Percentiles rank a stretch among this genome's conserved stretches.
Conservation (phyloP, 2,888 invertebrate species). For the Nezara viridula region DNA sequence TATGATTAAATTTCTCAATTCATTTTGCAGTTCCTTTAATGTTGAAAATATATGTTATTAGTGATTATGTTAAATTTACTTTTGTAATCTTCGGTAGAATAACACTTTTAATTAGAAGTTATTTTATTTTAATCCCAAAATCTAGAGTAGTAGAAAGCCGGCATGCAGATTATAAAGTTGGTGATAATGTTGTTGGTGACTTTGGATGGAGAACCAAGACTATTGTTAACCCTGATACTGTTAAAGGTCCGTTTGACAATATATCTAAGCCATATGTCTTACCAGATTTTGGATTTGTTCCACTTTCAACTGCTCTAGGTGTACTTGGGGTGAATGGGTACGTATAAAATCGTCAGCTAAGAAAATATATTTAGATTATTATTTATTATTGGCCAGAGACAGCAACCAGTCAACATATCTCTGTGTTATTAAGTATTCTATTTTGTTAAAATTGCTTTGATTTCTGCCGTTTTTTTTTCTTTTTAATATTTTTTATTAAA, state of each 20-base stretch:
- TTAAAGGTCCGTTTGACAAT: slow-evolving; percentile 54
- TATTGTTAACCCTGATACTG: slow-evolving; percentile 69
- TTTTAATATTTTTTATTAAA: no score
- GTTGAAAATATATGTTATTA: no score
- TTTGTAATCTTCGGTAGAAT: neutral
- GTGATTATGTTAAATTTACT: no score
- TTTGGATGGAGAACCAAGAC: slow-evolving; percentile 80
- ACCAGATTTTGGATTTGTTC: slow-evolving; percentile 71
- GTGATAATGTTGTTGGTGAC: slow-evolving; percentile 74
- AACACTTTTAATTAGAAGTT: neutral
- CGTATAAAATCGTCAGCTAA: slow-evolving; percentile 51
- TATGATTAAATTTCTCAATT: no score
- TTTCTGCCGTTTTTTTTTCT: no score
- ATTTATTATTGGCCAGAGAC: no score
- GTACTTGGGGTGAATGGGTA: slow-evolving; percentile 82
- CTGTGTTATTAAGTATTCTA: no score
- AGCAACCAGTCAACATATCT: no score
- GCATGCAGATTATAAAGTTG: slow-evolving; percentile 76
- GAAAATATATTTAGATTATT: neutral
- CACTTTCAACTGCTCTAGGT: slow-evolving; percentile 77
- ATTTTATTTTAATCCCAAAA: neutral
- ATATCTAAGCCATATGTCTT: slow-evolving; percentile 68
- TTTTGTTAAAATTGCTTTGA: no score
- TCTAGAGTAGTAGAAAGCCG: slow-evolving; percentile 79
- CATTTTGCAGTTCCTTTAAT: no score